These are phyloP conservation scores for Panagrolaimus sp. DNA, from an alignment of 1,140 invertebrate species.

Conservation along the genomic window DNA sequence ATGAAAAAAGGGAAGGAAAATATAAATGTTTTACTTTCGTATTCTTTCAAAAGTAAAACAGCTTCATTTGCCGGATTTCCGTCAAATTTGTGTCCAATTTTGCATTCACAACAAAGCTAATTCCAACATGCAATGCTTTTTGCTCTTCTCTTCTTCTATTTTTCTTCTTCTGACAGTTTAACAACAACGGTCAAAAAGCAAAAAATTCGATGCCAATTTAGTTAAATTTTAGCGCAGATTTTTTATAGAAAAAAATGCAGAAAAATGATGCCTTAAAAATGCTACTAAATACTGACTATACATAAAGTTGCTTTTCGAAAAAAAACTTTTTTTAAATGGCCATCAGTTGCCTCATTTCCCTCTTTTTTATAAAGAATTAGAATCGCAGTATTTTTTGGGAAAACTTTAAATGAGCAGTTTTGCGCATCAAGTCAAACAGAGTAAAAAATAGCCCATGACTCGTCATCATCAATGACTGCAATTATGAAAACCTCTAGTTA, in stretches of 20 bases:
- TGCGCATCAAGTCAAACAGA: background rate
- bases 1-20: background rate
- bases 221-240: background rate
- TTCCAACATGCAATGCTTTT: background rate
- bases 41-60: no score
- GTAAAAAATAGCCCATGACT: background rate
- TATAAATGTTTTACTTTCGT: background rate
- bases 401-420: no score
- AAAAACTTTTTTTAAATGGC: background rate
- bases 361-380: background rate
- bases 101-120: conserved; percentile 6
- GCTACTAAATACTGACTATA: no score
- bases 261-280: no score
- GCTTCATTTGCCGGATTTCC: conserved; percentile 14
- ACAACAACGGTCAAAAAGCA: no score
- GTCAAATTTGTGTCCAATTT: background rate
- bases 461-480: conserved; percentile 3
- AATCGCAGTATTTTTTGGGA: no score
- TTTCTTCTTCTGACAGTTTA: no score
- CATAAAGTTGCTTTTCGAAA: background rate
- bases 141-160: background rate
- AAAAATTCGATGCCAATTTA: conserved; percentile 14
- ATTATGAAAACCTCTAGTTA: conserved; percentile 11
- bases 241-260: conserved; percentile 4
- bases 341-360: background rate